Base-by-base conservation (phyloP, 2,113 vertebrate genomes). In the Erythrocercus mccallii region DNA sequence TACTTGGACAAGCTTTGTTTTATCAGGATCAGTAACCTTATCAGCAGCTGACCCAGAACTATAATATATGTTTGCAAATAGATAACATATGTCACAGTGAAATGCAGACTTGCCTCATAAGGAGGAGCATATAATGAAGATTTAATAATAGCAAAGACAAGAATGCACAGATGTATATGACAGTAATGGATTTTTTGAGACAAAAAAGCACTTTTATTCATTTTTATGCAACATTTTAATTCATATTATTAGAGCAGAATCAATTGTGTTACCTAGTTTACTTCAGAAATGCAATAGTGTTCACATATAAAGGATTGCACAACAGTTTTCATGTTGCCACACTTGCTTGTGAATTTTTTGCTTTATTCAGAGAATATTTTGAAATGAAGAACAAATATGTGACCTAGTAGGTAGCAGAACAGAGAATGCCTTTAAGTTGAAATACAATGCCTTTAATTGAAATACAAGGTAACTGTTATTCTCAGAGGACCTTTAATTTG, bases 41-140 rank as follows among this genome's bases (percentile, higher is more conserved):
- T 98, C 98, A 99, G 98, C 98, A 98, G 98, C 96, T 99, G 98
- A 99, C 98, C 99, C 98, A 98, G 98, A 99, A 99, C 98, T 95
- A 93, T 96, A 96, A 97, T 96, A 91, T 92, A 97, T 96, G 95
- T 97, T 97, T 98, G 93, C 8, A 66, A 97, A 95, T 95, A 98
- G 98, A 97, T 98, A 98, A 98, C 98, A 98, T 99, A 98, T 99
- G 98, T 99, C 98, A 98, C 98, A 97, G 84, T 91, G 95, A 93
- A 62, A 80, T 88, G 95, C 92, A 96, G 90, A 88, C 93, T 96
- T 97, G 95, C 94, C 95, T 97, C 94, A 91, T 94, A 97, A 98
- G 96, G 94, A 97, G 62, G 81, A 94, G 72, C 89, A 51, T 91
- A 83, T 97, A 97, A 97, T 96, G 95, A 97, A 98, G 97, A 97